phyloP scores from a whole-genome alignment of 1,140 invertebrate species.

The Mamestra configurata region DNA sequence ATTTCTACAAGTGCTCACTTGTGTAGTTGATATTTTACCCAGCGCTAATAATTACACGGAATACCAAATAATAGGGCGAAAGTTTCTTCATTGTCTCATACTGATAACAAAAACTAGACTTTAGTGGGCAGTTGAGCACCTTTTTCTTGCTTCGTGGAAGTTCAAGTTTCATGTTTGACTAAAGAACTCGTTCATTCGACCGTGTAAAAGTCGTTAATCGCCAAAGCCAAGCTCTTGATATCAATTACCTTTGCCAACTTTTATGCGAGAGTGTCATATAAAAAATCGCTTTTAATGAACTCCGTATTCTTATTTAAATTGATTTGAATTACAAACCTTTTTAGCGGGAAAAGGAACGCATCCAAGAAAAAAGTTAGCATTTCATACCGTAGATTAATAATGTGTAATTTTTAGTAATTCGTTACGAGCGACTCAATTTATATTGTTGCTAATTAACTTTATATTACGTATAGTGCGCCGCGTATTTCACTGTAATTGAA shows the following conservation, averaged over 20 bases:
- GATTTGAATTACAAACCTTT: conserved; percentile 26
- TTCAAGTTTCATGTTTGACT: not conserved
- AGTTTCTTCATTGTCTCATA: not conserved
- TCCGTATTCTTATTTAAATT: conserved; percentile 19
- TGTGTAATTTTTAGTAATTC: conserved; percentile 42
- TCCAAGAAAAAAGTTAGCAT: conserved; percentile 12
- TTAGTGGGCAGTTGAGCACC: not conserved
- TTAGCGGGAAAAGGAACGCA: conserved; percentile 20
- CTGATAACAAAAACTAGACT: conserved; percentile 1
- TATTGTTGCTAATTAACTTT: conserved; percentile 45
- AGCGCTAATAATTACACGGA: not conserved
- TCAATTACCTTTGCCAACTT: conserved; percentile 13
- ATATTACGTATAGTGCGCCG: conserved; percentile 41
- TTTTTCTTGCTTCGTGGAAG: conserved; percentile 6
- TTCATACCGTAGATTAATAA: conserved; percentile 34
- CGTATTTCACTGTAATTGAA: conserved; percentile 42
- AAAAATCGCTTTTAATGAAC: not conserved
- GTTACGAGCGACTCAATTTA: conserved; percentile 44
- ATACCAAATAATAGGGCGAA: not conserved
- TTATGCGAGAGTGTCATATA: not conserved
- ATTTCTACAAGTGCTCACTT: not conserved
- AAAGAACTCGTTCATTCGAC: not conserved
- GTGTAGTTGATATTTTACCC: not conserved
- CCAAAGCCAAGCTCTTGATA: conserved; percentile 14
- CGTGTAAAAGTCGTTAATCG: conserved; percentile 24